Base-by-base conservation (phyloP, 2,888 invertebrate species). In the Drosophila neutralis region DNA sequence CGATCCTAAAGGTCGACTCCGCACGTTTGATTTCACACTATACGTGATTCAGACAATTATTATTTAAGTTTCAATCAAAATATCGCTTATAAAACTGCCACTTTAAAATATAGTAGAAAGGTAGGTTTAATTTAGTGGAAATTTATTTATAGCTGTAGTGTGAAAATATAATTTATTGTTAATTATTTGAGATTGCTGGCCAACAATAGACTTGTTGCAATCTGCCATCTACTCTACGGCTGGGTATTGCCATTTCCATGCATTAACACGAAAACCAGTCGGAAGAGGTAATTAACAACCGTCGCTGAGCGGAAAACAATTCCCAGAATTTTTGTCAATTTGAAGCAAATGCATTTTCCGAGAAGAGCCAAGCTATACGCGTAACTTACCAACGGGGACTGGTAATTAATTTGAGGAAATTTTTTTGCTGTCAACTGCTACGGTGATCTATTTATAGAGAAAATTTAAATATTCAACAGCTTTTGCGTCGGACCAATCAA, bases 381-480 rank as follows among this genome's bases (percentile, higher is more conserved):
- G 6, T 38, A 1, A 6, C 2, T 1, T 29, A 36, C 3, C 21
- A 15, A 2, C 11, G 21, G 21, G 21, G 8, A 45, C 21, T 45
- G 15, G n/a, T 45, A 36, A 45, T 56, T 29, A n/a, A n/a, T 48
- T 45, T 15, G 3, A 31, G 15, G 54, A 18, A 18, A 13, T 5
- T 21, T 21, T 21, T 13, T 21, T 7, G 2, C 18, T 21, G 11
- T 24, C 35, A 24, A 6, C 15, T n/a, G 35, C 3, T 53, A 15
- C 6, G 29, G 0, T 18, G 48, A 38, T 2, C 15, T 31, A 45
- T 45, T 68, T 48, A n/a, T 5, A 2, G 13, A 31, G 24, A 54
- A 53, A 33, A 21, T 36, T 33, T 21, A 49, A 27, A 38, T 51
- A 40, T 65, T 29, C 18, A 57, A 38, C 21, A 49, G 48, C 33